These are phyloP conservation scores for Microchrysa polita DNA, from an alignment of 2,888 invertebrate genomes.

Conservation along the genomic window DNA sequence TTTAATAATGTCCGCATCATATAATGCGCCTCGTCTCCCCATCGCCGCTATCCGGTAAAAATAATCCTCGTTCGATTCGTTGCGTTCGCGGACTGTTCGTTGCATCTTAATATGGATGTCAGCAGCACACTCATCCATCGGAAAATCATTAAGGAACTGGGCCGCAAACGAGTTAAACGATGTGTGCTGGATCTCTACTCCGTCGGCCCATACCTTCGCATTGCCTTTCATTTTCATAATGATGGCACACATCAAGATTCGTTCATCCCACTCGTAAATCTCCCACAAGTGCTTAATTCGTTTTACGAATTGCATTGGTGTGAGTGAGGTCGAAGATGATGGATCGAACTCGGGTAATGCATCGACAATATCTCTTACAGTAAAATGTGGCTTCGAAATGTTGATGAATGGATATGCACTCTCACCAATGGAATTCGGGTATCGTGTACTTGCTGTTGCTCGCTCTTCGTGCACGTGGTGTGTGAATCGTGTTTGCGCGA, in stretches of 20 bases:
- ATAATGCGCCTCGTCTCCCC: constrained; percentile 15
- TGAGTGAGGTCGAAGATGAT: neutral
- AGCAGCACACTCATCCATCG: neutral
- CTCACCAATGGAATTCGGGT: no score
- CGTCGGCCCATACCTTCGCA: constrained; percentile 49
- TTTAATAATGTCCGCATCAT: neutral
- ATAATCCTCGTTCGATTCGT: neutral
- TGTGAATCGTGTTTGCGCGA: no score
- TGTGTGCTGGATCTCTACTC: no score
- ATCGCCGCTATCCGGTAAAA: constrained; percentile 8
- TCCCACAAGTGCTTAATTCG: constrained; percentile 41
- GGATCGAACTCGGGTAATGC: constrained; percentile 3
- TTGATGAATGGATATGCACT: no score
- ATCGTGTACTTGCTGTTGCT: no score
- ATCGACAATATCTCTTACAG: neutral
- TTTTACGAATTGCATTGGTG: neutral
- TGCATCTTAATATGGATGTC: neutral
- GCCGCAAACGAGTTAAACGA: neutral
- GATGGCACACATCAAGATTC: constrained; percentile 44
- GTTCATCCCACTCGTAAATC: constrained; percentile 48
- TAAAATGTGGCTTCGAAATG: no score
- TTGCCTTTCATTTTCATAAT: constrained; percentile 45
- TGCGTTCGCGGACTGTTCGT: neutral
- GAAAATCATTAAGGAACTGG: neutral
- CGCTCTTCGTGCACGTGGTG: no score